A percentile compares a stretch with the other conserved stretches of the same genome.
Conservation (phyloP, 30 jellyfish, hydroid and myxozoan species). For the Rhopilema esculentum region DNA sequence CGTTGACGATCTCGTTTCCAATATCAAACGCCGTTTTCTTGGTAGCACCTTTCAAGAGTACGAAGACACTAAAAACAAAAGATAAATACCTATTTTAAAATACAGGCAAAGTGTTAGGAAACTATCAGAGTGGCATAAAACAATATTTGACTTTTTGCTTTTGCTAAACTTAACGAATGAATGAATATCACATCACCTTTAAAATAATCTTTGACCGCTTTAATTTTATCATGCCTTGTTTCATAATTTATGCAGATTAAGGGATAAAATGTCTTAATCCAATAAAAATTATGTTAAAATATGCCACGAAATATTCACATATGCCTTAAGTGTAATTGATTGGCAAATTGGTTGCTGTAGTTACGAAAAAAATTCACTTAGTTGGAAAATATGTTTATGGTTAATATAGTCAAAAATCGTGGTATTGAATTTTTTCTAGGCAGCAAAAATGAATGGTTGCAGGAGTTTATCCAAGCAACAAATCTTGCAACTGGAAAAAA, state of each 20-base stretch:
- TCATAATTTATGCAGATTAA: too few species aligned
- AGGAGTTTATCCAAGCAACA: too few species aligned
- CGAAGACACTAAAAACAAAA: slow-evolving; percentile 67
- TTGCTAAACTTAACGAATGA: background rate
- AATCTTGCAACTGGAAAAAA: too few species aligned
- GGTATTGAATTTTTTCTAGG: too few species aligned
- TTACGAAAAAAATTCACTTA: background rate
- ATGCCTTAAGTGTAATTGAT: background rate
- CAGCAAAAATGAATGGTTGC: background rate
- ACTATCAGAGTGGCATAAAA: background rate
- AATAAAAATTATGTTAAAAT: too few species aligned
- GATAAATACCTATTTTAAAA: background rate
- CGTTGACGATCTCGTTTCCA: slow-evolving; percentile 81
- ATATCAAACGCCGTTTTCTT: slow-evolving; percentile 89
- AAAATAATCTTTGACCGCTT: too few species aligned
- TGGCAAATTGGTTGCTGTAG: background rate
- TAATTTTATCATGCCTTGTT: too few species aligned
- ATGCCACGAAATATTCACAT: background rate
- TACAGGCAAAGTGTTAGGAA: background rate
- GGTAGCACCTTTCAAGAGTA: slow-evolving; percentile 93
- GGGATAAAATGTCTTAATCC: too few species aligned
- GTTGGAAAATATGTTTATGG: background rate
- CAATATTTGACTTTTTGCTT: background rate
- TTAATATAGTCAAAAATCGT: background rate
- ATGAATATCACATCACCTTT: background rate